Evolutionary conservation across 2,888 invertebrate species (phyloP), one percentile per base, ranked within the genome.

Genomic region (Tyria jacobaeae): DNA sequence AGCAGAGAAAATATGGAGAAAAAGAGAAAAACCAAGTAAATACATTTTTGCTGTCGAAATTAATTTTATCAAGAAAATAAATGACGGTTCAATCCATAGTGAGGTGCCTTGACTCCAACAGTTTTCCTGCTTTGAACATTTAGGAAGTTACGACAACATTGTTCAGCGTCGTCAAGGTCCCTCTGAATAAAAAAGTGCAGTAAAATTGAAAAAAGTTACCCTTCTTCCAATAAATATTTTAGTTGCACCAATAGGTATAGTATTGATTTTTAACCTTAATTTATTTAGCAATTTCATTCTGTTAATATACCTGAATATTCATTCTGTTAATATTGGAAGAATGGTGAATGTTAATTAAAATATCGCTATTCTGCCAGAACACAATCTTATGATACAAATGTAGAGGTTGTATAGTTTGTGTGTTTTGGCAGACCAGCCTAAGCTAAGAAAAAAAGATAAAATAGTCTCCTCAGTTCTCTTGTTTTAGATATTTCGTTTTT

Each of bases 1-100:
- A 96, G 96, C 96, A 96, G 96, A 96, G 95, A 96, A 96, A 95
- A 95, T 95, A 96, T 96, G 95, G 94, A 95, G 95, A 96, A 96
- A 92, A 95, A 96, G 95, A 95, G 95, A 95, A 96, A 95, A 95
- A 95, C 95, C 94, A 95, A 95, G 95, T 95, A 95, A 95, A 95
- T 95, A 95, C 94, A 95, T 92, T 94, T 91, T 93, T 93, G 94
- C 92, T 89, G 89, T 91, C 85, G 83, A 92, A 94, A 92, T 90
- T 86, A 92, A 89, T 89, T 89, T 89, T 89, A 85, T 90, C 85
- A 86, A 89, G 92, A 93, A 91, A 93, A 92, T 89, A 92, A 93
- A 91, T 89, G 89, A 89, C 89, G 89, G 89, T 82, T 89, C 87
- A 90, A 89, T 91, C 88, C 88, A 89, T 81, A 79, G 84, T 82